Conservation (phyloP, 2,113 vertebrate species). For the Phrynosoma blainvillii region DNA sequence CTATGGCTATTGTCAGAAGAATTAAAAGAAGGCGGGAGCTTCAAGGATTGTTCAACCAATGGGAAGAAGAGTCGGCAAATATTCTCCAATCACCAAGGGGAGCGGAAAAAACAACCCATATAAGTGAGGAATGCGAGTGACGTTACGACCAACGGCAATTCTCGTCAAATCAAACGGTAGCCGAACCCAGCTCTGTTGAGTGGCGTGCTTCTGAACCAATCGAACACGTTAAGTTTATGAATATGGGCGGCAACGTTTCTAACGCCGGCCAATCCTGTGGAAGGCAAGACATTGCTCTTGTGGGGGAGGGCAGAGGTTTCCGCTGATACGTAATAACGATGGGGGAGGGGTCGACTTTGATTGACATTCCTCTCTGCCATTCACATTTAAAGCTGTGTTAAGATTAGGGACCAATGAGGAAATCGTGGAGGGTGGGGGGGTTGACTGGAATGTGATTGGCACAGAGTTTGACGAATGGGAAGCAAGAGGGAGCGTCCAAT, state of each 20-base stretch:
- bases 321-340: background rate
- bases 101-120: background rate
- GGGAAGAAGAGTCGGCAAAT: background rate
- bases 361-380: background rate
- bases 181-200: background rate
- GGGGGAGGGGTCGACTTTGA: background rate
- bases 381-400: background rate
- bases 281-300: background rate
- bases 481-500: too few species aligned
- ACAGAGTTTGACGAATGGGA: slow-evolving; percentile 36
- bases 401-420: slow-evolving; percentile 16
- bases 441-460: slow-evolving; percentile 18
- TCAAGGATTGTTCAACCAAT: background rate
- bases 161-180: background rate
- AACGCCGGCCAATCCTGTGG: background rate
- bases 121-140: background rate
- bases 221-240: too few species aligned
- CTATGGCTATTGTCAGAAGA: too few species aligned
- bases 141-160: too few species aligned
- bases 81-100: background rate
- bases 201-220: background rate
- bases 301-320: too few species aligned
- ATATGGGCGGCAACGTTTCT: too few species aligned
- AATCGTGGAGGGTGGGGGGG: background rate
- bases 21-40: background rate